A percentile compares a stretch with the other conserved stretches of the same genome.
These are phyloP conservation scores for Linnaemya vulpina DNA, from an alignment of 2,888 invertebrate species.

Conservation along the genomic window DNA sequence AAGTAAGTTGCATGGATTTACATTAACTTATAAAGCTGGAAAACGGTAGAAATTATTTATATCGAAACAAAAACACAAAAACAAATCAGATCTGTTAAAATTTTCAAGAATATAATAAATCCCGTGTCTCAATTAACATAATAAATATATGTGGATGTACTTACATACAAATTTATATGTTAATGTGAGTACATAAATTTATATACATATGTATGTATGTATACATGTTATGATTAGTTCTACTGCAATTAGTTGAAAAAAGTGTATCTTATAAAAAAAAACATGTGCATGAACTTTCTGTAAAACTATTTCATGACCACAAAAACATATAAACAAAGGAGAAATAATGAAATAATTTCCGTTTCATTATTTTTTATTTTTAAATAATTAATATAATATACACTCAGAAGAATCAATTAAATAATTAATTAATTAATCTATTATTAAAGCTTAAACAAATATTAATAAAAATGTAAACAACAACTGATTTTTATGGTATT, in stretches of 20 bases:
- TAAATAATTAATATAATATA: conserved; percentile 1
- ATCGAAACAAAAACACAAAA: no score
- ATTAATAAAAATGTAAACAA: conserved; percentile 27
- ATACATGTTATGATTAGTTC: not conserved
- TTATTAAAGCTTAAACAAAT: not conserved
- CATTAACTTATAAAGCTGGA: no score
- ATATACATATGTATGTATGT: no score
- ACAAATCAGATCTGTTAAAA: no score
- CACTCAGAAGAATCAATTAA: conserved; percentile 30
- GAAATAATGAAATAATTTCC: conserved; percentile 43
- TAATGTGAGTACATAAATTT: not conserved
- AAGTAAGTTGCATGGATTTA: no score
- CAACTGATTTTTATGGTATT: conserved; percentile 21
- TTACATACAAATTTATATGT: not conserved
- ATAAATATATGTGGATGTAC: no score
- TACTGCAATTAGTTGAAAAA: not conserved
- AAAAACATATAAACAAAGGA: conserved; percentile 36
- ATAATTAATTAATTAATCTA: not conserved
- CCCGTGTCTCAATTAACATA: no score
- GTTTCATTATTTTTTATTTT: conserved; percentile 24
- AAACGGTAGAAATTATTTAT: no score
- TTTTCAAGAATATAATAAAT: no score
- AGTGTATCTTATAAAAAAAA: not conserved
- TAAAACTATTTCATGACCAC: conserved; percentile 4
- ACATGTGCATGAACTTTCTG: not conserved